Percentiles rank a stretch among this genome's conserved stretches.
Conservation (phyloP, 2,113 vertebrate species). For the Collichthys lucidus region DNA sequence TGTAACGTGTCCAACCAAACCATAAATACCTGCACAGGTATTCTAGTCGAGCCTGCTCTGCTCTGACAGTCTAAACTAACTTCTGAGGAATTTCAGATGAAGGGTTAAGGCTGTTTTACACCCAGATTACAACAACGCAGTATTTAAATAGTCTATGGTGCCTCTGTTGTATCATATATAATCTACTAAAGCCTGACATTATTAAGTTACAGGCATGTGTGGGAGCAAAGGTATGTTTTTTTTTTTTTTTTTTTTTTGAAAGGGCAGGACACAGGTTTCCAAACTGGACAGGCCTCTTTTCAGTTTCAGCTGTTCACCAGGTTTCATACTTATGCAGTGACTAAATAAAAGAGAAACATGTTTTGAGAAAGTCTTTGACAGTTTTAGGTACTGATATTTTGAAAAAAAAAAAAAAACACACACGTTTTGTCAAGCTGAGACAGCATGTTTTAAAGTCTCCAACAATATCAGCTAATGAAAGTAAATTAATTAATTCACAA, state of each 20-base stretch:
- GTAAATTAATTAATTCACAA: neutral
- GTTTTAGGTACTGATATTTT: neutral
- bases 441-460: neutral
- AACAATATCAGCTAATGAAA: neutral
- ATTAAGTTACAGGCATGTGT: constrained; percentile 19
- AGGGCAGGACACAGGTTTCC: constrained; percentile 6
- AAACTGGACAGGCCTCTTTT: constrained; percentile 42
- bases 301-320: constrained; percentile 2
- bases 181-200: neutral
- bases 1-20: constrained; percentile 2
- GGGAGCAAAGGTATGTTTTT: constrained; percentile 20
- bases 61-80: constrained; percentile 20
- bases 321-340: neutral
- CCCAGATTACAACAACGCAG: neutral
- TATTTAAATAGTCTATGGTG: neutral
- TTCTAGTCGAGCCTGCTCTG: constrained; percentile 55
- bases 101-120: constrained; percentile 6
- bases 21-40: too few species aligned
- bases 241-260: constrained; percentile 5
- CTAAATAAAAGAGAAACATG: neutral
- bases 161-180: neutral
- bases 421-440: neutral
- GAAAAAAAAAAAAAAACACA: too few species aligned
- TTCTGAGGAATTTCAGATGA: constrained; percentile 44
- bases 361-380: neutral